A percentile compares a stretch with the other conserved stretches of the same genome.
Evolutionary conservation across 2,113 vertebrate species (phyloP).

Genomic region (Petaurus breviceps): DNA sequence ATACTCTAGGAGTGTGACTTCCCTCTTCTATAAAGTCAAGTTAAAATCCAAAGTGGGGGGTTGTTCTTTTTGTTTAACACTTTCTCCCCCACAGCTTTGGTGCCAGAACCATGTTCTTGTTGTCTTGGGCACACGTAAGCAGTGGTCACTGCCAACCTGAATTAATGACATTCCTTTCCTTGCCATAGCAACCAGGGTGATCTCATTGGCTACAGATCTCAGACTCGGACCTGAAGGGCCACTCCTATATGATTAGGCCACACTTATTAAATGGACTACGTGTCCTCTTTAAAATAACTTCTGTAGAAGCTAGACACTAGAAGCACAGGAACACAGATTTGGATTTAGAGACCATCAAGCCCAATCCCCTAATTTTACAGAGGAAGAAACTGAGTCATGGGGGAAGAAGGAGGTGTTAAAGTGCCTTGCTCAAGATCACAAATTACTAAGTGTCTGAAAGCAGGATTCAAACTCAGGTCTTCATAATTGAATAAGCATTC

Average conservation of each 20-base stretch:
- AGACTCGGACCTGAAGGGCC: slow-evolving; percentile 30
- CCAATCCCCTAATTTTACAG: neutral
- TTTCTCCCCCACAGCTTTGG: slow-evolving; percentile 52
- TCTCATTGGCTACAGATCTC: slow-evolving; percentile 44
- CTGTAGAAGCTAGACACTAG: neutral
- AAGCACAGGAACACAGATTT: neutral
- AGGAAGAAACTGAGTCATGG: neutral
- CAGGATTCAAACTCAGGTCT: neutral
- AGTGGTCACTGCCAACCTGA: slow-evolving; percentile 53
- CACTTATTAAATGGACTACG: slow-evolving; percentile 11
- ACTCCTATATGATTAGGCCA: slow-evolving; percentile 18
- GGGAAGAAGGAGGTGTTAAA: neutral
- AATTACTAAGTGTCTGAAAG: neutral
- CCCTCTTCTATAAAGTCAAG: slow-evolving; percentile 19
- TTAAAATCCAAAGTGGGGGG: slow-evolving; percentile 41
- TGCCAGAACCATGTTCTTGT: slow-evolving; percentile 53
- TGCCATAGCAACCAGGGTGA: slow-evolving; percentile 69
- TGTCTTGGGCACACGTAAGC: slow-evolving; percentile 66
- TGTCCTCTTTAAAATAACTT: neutral
- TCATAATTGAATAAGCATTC: neutral
- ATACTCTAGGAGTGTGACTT: neutral
- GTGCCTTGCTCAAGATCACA: neutral
- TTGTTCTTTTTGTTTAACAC: slow-evolving; percentile 45
- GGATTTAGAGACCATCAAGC: neutral
- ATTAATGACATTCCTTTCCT: slow-evolving; percentile 74